Evolutionary conservation across 1,140 invertebrate species (phyloP), one percentile per base, ranked within the genome.

Genomic region (Camponotus floridanus): DNA sequence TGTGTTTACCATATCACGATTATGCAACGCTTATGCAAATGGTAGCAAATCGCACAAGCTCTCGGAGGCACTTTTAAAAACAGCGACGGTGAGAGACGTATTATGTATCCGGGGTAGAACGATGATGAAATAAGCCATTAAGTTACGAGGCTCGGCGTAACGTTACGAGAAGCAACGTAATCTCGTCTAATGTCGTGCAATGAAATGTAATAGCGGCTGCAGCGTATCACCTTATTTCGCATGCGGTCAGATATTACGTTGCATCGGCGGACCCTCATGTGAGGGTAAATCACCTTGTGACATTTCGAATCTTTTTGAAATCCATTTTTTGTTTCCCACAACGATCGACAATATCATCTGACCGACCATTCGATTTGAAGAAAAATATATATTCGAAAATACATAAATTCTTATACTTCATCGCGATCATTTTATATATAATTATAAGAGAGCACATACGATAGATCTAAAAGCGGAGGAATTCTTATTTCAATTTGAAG

Each of bases 81-180:
- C 33, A 21, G 13, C 18, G n/a, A 70, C 57, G 26, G 21, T 3
- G 33, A 71, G 26, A 61, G 18, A 86, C 45, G 62, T 79, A 79
- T 84, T 18, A 90, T 76, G 65, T 86, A 73, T 48, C 65, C 65
- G 26, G 62, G 51, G 9, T 61, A 36, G 57, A 36, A 59, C 59
- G 73, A 84, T 90, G 88, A 90, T 88, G 87, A 87, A 90, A 90
- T 87, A 88, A 89, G 85, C 88, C 85, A 90, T 88, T 90, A 89
- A 89, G 84, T 83, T 76, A 78, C 55, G 57, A 26, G n/a, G 59
- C 62, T 45, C 33, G 59, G 57, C 42, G 83, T 88, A 88, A 89
- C 74, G 88, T 86, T 83, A 86, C 65, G 76, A 76, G 64, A 74
- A 81, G 84, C 76, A 81, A 86, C 88, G 88, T 89, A 89, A 89